Conservation (phyloP, 2,113 vertebrate species). For the Ailuropoda melanoleuca region DNA sequence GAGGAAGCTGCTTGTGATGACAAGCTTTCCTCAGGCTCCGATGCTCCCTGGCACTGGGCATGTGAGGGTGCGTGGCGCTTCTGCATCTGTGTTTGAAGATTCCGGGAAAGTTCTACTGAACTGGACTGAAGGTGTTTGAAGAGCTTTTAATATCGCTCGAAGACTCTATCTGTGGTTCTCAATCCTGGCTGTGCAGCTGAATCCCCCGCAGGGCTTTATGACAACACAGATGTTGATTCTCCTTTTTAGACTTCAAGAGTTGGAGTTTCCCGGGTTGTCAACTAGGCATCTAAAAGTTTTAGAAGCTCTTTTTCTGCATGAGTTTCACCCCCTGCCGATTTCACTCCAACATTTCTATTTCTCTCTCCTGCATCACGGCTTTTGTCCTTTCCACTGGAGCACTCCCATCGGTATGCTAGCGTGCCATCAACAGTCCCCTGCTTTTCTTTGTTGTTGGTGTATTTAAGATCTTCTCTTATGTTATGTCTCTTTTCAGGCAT, state of each 20-base stretch:
- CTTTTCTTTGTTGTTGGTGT: not conserved
- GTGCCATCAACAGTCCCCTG: not conserved
- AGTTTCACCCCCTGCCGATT: not conserved
- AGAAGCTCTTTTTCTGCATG: not conserved
- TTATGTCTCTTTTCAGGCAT: not conserved
- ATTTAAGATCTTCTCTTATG: not conserved
- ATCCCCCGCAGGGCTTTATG: not conserved
- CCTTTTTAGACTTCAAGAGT: not conserved
- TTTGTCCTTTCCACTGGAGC: not conserved
- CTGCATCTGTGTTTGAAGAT: not conserved
- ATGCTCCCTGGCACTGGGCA: not conserved
- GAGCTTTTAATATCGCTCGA: not conserved
- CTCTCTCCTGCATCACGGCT: not conserved
- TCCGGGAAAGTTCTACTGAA: not conserved
- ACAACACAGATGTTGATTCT: not conserved
- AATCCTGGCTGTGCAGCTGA: not conserved
- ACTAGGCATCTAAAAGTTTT: not conserved
- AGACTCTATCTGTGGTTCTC: not conserved
- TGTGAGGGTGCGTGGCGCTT: rapidly evolving
- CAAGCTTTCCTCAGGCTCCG: not conserved
- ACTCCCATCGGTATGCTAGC: too few relatives aligned
- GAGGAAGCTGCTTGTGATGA: not conserved
- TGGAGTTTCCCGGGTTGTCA: not conserved
- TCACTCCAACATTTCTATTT: not conserved
- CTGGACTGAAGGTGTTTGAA: not conserved